Percentiles rank a stretch among this genome's conserved stretches.
Evolutionary conservation across 2,113 vertebrate species (phyloP).

Genomic region (Equus przewalskii): DNA sequence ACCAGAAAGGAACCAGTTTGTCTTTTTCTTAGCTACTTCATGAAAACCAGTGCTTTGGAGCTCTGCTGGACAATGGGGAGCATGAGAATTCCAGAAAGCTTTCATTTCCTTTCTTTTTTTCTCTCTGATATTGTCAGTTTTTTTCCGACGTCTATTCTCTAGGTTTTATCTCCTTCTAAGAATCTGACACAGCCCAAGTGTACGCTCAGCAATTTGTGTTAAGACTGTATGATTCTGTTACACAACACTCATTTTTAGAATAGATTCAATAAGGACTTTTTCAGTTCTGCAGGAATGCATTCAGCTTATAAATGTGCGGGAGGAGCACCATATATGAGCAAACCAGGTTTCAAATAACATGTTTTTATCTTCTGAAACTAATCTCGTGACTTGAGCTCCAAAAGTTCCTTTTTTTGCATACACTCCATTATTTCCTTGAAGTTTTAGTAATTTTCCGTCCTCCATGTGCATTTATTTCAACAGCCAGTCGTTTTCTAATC

Average conservation of each 20-base stretch:
- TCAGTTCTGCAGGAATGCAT: background rate
- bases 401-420: background rate
- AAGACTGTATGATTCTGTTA: background rate
- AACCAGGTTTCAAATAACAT: background rate
- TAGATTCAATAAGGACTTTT: background rate
- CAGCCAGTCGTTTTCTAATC: background rate
- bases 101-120: background rate
- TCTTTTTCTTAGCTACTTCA: background rate
- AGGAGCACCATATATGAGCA: background rate
- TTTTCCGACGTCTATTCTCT: background rate
- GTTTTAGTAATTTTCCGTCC: background rate
- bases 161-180: constrained; percentile 43
- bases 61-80: background rate
- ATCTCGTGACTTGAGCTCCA: background rate
- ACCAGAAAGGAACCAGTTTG: background rate
- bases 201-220: background rate
- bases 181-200: constrained; percentile 49
- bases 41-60: background rate
- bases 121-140: background rate
- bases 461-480: background rate
- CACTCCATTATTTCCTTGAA: background rate
- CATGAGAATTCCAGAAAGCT: background rate
- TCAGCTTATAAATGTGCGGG: background rate
- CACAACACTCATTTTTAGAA: background rate
- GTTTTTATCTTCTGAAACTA: background rate